Evolutionary conservation across 2,113 vertebrate species (phyloP).

Genomic region (Dermatemys mawii): DNA sequence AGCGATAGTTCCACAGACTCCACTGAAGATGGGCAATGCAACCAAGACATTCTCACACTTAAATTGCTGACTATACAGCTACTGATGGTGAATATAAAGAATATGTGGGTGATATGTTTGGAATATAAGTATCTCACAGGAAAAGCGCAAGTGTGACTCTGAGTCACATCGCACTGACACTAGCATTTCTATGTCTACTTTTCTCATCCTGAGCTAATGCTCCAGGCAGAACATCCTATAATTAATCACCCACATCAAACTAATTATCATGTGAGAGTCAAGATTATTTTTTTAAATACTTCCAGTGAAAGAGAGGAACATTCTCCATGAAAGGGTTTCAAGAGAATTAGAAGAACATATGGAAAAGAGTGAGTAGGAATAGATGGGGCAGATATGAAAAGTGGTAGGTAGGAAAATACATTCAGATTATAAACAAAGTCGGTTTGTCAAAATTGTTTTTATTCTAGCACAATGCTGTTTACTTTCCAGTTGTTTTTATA

Average conservation of each 20-base stretch:
- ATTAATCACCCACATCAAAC: slow-evolving; percentile 42
- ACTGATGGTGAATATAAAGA: not conserved
- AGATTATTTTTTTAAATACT: slow-evolving; percentile 27
- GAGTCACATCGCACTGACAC: slow-evolving; percentile 24
- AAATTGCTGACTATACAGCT: slow-evolving; percentile 7
- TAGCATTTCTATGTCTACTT: slow-evolving; percentile 3
- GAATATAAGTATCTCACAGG: not conserved
- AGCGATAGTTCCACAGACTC: not conserved
- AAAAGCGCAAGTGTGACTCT: slow-evolving; percentile 37
- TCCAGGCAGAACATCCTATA: slow-evolving; percentile 13
- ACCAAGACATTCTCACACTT: slow-evolving; percentile 12
- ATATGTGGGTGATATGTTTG: not conserved
- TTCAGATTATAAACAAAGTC: slow-evolving; percentile 8
- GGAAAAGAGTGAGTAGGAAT: not conserved
- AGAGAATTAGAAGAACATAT: not conserved
- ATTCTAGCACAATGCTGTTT: not conserved
- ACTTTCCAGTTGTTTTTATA: slow-evolving; percentile 33
- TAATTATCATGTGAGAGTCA: not conserved
- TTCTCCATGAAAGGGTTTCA: not conserved
- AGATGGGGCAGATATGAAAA: slow-evolving; percentile 1
- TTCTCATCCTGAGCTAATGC: not conserved
- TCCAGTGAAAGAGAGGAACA: slow-evolving; percentile 1
- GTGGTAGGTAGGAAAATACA: not conserved
- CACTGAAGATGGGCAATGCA: not conserved
- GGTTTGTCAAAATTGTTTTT: not conserved